Percentiles rank a stretch among this genome's conserved stretches.
phyloP scores from a whole-genome alignment of 2,888 invertebrate species.

The Hylaea fasciaria region DNA sequence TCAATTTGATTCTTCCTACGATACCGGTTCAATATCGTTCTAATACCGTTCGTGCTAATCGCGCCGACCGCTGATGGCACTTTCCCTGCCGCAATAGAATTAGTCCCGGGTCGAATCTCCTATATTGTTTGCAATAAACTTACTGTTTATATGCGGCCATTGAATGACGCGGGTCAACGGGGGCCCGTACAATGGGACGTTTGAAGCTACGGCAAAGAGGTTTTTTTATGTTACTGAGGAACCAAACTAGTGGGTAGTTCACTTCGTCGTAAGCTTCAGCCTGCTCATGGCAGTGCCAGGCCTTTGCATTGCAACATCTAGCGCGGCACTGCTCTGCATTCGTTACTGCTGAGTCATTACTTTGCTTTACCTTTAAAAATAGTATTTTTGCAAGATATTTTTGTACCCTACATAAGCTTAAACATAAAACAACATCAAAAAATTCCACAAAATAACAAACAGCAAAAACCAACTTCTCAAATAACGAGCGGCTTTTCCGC shows the following conservation, averaged over 20 bases:
- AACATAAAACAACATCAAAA: slow-evolving; percentile 1
- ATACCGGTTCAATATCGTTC: not conserved
- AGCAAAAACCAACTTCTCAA: slow-evolving; percentile 19
- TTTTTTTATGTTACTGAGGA: too few species aligned
- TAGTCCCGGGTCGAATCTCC: slow-evolving; percentile 19
- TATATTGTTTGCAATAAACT: slow-evolving; percentile 32
- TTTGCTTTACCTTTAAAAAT: too few species aligned
- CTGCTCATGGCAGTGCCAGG: too few species aligned
- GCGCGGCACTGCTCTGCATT: too few species aligned
- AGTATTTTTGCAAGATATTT: too few species aligned
- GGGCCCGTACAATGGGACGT: not conserved
- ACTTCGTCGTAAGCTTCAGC: too few species aligned
- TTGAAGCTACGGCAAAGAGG: not conserved
- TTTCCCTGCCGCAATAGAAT: slow-evolving; percentile 29
- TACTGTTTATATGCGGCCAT: slow-evolving; percentile 15
- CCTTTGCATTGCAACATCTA: too few species aligned
- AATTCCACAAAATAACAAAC: slow-evolving; percentile 19
- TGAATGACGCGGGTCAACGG: slow-evolving; percentile 1
- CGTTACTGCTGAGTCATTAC: too few species aligned
- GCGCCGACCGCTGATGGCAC: slow-evolving; percentile 9
- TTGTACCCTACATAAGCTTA: too few species aligned
- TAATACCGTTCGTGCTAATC: slow-evolving; percentile 10
- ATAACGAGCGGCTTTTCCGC: slow-evolving; percentile 26
- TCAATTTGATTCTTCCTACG: too few species aligned
- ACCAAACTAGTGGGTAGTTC: too few species aligned